Percentiles rank a stretch among this genome's conserved stretches.
Conservation (phyloP, 2,113 vertebrate species). For the Oxyura jamaicensis region DNA sequence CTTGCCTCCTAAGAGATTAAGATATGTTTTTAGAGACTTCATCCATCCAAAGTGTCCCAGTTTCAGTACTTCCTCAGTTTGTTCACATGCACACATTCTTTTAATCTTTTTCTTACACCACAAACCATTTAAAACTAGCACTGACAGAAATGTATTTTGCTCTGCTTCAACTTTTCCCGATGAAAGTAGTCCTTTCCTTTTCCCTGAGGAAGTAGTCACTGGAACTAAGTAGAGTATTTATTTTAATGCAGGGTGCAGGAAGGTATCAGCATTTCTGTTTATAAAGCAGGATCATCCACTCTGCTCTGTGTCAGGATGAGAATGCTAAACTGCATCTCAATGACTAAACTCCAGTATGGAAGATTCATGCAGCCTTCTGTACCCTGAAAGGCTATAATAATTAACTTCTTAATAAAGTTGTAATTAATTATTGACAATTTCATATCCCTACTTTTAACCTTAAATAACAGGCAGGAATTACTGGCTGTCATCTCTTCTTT, state of each 20-base stretch:
- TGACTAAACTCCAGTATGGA: neutral
- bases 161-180: neutral
- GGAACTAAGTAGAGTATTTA: slow-evolving; percentile 11
- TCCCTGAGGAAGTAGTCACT: slow-evolving; percentile 11
- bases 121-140: neutral
- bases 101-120: neutral
- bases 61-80: neutral
- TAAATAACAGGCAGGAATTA: slow-evolving; percentile 40
- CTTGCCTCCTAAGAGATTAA: neutral
- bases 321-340: slow-evolving; percentile 18
- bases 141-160: neutral
- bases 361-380: slow-evolving; percentile 2
- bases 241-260: neutral
- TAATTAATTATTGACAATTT: slow-evolving; percentile 62
- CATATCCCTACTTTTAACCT: slow-evolving; percentile 34
- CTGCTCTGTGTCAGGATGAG: neutral
- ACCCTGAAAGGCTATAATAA: slow-evolving; percentile 23
- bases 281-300: neutral
- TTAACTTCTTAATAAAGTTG: slow-evolving; percentile 48
- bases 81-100: neutral
- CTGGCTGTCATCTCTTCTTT: neutral
- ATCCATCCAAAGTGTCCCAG: neutral
- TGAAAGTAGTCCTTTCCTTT: neutral
- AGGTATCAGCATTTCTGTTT: slow-evolving; percentile 30
- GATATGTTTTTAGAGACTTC: neutral